Percentiles rank a stretch among this genome's conserved stretches.
phyloP scores from a whole-genome alignment of 2,888 invertebrate species.

The Poecilus cupreus region DNA sequence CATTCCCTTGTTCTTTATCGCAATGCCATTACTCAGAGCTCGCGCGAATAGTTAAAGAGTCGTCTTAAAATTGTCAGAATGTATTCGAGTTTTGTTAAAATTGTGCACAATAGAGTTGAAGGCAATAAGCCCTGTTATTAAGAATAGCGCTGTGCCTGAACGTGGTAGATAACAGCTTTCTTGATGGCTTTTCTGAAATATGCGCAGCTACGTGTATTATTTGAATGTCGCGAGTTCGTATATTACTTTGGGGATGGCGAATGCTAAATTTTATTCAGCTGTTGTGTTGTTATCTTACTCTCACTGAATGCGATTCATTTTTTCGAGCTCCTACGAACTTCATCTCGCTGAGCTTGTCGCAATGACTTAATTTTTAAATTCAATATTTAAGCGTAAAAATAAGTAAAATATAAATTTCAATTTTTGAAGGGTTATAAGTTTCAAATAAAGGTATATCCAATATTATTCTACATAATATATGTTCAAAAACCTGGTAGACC shows the following conservation, averaged over 20 bases:
- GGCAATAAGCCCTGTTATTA: conserved; percentile 57
- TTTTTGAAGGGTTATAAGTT: too few species aligned
- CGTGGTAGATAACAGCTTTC: conserved; percentile 47
- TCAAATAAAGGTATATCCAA: too few species aligned
- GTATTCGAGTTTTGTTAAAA: conserved; percentile 54
- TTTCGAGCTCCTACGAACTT: too few species aligned
- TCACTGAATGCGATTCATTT: conserved; percentile 19
- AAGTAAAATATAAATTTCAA: too few species aligned
- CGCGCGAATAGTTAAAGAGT: conserved; percentile 54
- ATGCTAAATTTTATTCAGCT: conserved; percentile 24
- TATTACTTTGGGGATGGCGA: conserved; percentile 17
- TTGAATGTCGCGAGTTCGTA: conserved; percentile 44
- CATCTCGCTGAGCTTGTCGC: too few species aligned
- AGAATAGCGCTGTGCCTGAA: conserved; percentile 50
- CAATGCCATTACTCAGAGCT: conserved; percentile 41
- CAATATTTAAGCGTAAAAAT: too few species aligned
- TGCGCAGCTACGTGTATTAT: conserved; percentile 48
- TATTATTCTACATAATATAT: too few species aligned
- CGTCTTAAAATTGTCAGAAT: conserved; percentile 59
- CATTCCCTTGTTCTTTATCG: conserved; percentile 51
- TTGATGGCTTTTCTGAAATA: conserved; percentile 55
- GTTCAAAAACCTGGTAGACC: too few species aligned
- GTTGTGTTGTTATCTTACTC: conserved; percentile 13
- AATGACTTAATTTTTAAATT: too few species aligned
- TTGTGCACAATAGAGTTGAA: conserved; percentile 49